Evolutionary conservation across 2,113 vertebrate species (phyloP).

Genomic region (Mola mola): DNA sequence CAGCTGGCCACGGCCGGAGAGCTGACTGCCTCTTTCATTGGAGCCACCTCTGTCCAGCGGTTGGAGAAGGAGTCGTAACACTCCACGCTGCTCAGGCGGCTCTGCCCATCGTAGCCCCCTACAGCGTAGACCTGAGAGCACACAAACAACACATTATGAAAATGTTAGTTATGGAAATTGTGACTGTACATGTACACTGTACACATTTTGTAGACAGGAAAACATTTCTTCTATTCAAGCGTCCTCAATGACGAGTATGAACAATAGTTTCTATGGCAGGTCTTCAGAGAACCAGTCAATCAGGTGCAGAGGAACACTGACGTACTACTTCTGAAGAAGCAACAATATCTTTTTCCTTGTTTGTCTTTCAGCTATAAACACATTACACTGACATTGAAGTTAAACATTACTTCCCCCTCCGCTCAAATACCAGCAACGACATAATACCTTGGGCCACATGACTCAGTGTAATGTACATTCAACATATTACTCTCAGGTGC

Average conservation of each 20-base stretch:
- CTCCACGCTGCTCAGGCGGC: slow-evolving; percentile 94
- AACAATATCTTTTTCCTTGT: neutral
- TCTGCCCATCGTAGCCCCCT: slow-evolving; percentile 96
- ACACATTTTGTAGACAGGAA: slow-evolving; percentile 7
- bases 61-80: slow-evolving; percentile 98
- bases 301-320: slow-evolving; percentile 35
- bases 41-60: slow-evolving; percentile 96
- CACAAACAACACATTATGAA: neutral
- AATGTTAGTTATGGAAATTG: neutral
- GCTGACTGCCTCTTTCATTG: slow-evolving; percentile 95
- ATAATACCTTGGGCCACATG: neutral
- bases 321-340: neutral
- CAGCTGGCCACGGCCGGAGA: slow-evolving; percentile 95
- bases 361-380: slow-evolving; percentile 10
- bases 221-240: slow-evolving; percentile 1
- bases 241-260: neutral
- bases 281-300: slow-evolving; percentile 57
- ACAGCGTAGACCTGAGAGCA: slow-evolving; percentile 91
- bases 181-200: neutral
- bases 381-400: slow-evolving; percentile 1
- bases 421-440: neutral
- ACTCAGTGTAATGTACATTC: no score
- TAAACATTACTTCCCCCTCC: neutral
- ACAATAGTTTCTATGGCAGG: slow-evolving; percentile 21
- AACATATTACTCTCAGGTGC: no score